Base-by-base conservation (phyloP, 2,113 vertebrate species). In the Anguilla japonica region DNA sequence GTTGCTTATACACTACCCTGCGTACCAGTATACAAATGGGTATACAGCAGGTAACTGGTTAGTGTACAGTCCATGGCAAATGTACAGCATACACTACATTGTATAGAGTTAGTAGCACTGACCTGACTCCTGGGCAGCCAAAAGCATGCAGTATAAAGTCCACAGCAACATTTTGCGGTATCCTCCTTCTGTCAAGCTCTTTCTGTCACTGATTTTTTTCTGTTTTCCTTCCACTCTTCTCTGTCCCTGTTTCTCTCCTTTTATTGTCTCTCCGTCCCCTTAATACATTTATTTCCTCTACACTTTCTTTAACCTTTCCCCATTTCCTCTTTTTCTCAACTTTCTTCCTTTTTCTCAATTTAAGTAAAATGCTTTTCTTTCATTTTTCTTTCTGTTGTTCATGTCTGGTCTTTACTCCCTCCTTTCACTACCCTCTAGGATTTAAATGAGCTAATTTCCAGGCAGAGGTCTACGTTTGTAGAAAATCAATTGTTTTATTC, bases 51-150 rank as follows among this genome's bases (percentile, higher is more conserved):
- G 7, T 53, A 53, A 53, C 43, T 6, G 4, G 43, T 8, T 46
- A 46, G 7, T 53, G 50, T 53, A 53, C 50, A 53, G 8, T 53
- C 50, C 13, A 53, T 53, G 13, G 50, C 13, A 14, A 11, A 26
- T 6, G 60, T 67, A 67, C 20, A 67, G 60, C 22, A 20, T 67
- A 26, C 60, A 67, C 18, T 26, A 22, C 22, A 26, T 67, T 1
- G 3, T 20, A 22, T 26, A 67, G 60, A 22, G 60, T 50, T 15
- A 29, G 2, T 53, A n/a, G 22, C 13, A 82, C 85, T 81, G 79
- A 86, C 85, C 85, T 81, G 85, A 34, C 20, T 63, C 79, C 56
- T 63, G 39, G 15, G 79, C 57, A 2, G 15, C 40, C 2, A 86
- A 39, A 34, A 86, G 40, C 39, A 13, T 20, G 13, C 39, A 43